A percentile compares a stretch with the other conserved stretches of the same genome.
Evolutionary conservation across 2,113 vertebrate genomes (phyloP).

Genomic region (Poeciliopsis prolifica): DNA sequence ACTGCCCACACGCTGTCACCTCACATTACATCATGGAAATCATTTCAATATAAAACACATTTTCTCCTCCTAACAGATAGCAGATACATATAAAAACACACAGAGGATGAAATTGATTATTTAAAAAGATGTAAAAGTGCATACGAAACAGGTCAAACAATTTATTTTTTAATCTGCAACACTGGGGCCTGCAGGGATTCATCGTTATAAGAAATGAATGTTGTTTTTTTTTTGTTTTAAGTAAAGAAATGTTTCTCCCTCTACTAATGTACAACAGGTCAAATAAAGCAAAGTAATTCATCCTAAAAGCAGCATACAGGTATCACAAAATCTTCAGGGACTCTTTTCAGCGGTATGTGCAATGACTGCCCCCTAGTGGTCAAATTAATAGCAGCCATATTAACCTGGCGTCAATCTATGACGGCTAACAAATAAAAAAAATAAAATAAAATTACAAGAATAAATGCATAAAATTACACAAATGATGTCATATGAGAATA

Average conservation of each 20-base stretch:
- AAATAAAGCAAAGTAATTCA: background rate
- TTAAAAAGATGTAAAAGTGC: background rate
- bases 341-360: background rate
- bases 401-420: background rate
- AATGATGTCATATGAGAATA: too few relatives aligned
- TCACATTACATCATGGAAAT: background rate
- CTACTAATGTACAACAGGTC: too few relatives aligned
- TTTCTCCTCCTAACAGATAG: background rate
- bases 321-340: background rate
- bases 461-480: too few relatives aligned
- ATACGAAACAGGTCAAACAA: background rate
- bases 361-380: background rate
- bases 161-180: background rate
- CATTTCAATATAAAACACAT: background rate
- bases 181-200: background rate
- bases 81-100: background rate
- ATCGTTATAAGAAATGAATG: too few relatives aligned
- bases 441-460: too few relatives aligned
- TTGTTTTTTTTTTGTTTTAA: background rate
- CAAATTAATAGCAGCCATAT: background rate
- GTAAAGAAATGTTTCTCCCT: background rate
- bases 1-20: background rate
- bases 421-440: too few relatives aligned
- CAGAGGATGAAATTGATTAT: background rate
- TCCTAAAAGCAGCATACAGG: background rate